Evolutionary conservation across 2,113 vertebrate genomes (phyloP), one percentile per base, ranked within the genome.

Genomic region (Lamprotornis superbus): DNA sequence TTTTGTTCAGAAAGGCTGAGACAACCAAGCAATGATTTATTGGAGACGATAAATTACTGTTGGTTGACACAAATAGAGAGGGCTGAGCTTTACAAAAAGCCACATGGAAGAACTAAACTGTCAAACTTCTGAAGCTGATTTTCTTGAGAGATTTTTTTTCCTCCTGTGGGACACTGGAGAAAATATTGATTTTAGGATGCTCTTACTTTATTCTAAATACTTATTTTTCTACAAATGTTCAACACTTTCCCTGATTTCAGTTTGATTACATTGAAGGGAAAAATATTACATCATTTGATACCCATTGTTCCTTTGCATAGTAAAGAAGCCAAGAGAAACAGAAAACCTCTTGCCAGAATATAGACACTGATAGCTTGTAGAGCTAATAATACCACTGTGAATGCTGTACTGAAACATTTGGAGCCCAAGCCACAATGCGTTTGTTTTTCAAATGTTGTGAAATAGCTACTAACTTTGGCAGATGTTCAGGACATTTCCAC

Each of bases 401-500:
- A 93, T 55, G 92, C 89, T 79, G 69, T 82, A 60, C 90, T 79
- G 85, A 94, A 94, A 90, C 86, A 94, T 93, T 96, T 76, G 90
- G 77, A 90, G 65, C 95, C 87, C 2, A 23, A 96, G 69, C 88
- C 86, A 93, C 86, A 96, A 92, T 22, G 76, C 88, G 61, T 96
- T 96, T 96, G 86, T 96, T 96, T 96, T 95, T 94, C 83, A 96
- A 96, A 97, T 96, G 96, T 96, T 97, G 96, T 97, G 96, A 96
- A 96, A 97, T 97, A 96, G 92, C 96, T 96, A 75, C 94, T 95
- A 95, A 96, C 88, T 97, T 93, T 97, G 96, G 96, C 96, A 97
- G 90, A 86, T 95, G 69, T 96, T 97, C 96, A 97, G 93, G 95
- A 96, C 92, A 95, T 90, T 96, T 95, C 95, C 93, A 93, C 96